These are phyloP conservation scores for Lasioglossum marginatum DNA, from an alignment of 2,888 invertebrate genomes.

Conservation along the genomic window DNA sequence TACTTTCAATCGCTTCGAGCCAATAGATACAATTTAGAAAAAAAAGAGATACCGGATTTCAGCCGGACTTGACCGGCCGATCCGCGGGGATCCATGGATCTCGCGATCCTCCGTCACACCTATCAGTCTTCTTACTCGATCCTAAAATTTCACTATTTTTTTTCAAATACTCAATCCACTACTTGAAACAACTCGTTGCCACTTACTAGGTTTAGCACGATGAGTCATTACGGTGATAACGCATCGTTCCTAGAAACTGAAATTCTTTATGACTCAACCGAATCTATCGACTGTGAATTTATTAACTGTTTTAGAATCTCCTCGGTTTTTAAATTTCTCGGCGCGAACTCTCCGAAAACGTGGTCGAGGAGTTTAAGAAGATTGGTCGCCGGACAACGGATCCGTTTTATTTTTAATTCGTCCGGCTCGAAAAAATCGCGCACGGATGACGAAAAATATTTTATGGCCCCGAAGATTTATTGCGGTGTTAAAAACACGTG, in stretches of 20 bases:
- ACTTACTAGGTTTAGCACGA: background rate
- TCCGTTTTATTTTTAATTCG: conserved; percentile 37
- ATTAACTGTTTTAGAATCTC: background rate
- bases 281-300: background rate
- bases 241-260: background rate
- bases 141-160: background rate
- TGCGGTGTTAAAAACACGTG: conserved; percentile 27
- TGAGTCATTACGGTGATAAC: background rate
- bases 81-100: conserved; percentile 4
- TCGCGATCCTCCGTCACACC: background rate
- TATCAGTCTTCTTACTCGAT: background rate
- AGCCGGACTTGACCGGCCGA: background rate
- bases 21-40: conserved; percentile 85
- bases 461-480: conserved; percentile 37
- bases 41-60: conserved; percentile 56
- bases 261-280: background rate
- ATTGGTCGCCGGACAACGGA: background rate
- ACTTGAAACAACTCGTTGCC: background rate
- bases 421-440: conserved; percentile 3
- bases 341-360: background rate
- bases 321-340: background rate
- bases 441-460: conserved; percentile 37
- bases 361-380: background rate
- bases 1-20: conserved; percentile 85
- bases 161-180: background rate